phyloP scores from a whole-genome alignment of 2,113 vertebrate species.

The Hippocampus guttulatus region DNA sequence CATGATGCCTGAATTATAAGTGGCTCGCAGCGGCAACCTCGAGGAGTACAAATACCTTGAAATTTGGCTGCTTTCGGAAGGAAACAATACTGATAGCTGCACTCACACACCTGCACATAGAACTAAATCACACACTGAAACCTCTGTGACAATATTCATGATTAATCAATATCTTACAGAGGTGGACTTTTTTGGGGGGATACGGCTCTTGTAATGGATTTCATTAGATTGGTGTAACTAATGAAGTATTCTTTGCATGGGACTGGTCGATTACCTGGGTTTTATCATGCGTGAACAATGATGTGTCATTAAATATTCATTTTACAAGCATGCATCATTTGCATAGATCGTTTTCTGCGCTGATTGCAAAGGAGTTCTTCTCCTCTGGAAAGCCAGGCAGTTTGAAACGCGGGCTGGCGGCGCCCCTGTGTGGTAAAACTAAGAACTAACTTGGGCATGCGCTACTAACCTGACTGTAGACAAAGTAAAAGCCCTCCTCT shows the following conservation, averaged over 20 bases:
- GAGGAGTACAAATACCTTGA: too few species aligned
- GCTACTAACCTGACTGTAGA: slow-evolving; percentile 88
- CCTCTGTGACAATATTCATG: too few species aligned
- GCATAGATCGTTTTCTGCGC: slow-evolving; percentile 2
- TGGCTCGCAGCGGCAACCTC: too few species aligned
- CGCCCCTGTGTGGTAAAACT: slow-evolving; percentile 31
- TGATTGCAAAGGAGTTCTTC: not conserved
- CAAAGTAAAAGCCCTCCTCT: slow-evolving; percentile 90
- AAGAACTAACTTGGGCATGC: not conserved
- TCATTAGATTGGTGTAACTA: not conserved
- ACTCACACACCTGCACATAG: too few species aligned
- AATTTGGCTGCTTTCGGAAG: too few species aligned
- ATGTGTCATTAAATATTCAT: not conserved
- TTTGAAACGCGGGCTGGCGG: slow-evolving; percentile 16
- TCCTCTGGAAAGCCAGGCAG: not conserved
- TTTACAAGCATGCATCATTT: slow-evolving; percentile 2
- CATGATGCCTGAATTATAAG: too few species aligned
- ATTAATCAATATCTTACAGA: not conserved
- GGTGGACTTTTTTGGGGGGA: not conserved
- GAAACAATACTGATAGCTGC: too few species aligned
- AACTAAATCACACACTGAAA: too few species aligned
- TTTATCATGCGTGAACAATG: not conserved
- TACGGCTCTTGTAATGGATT: not conserved
- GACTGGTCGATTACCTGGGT: not conserved
- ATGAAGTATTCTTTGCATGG: not conserved